These are phyloP conservation scores for Meriones psammophilus DNA, from an alignment of 2,797 vertebrate genomes.

Conservation along the genomic window DNA sequence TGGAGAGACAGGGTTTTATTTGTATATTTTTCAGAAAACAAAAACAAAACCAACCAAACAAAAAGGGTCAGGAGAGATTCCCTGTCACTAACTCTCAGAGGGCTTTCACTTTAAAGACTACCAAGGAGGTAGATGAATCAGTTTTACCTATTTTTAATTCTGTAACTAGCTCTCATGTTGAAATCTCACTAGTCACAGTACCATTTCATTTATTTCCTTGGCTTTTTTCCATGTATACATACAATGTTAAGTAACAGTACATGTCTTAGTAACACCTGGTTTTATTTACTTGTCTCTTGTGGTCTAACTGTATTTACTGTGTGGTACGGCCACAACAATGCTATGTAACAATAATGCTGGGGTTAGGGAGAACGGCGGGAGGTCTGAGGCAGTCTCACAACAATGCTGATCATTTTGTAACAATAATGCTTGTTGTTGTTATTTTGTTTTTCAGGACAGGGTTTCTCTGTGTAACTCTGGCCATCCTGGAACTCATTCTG, in stretches of 20 bases:
- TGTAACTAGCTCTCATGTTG: slow-evolving; percentile 4
- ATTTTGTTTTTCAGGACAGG: no score
- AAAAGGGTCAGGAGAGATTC: slow-evolving; percentile 21
- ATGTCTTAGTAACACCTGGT: neutral
- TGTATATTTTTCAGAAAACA: neutral
- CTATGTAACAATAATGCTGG: slow-evolving; percentile 1
- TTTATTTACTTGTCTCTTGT: neutral
- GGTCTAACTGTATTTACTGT: slow-evolving; percentile 16
- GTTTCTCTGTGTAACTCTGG: no score
- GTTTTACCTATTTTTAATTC: neutral
- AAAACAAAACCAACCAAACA: neutral
- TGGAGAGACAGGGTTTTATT: slow-evolving; percentile 1
- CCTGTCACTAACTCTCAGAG: slow-evolving; percentile 41
- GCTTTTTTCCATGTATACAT: slow-evolving; percentile 30
- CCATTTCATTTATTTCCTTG: slow-evolving; percentile 39
- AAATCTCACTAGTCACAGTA: slow-evolving; percentile 48
- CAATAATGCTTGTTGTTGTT: neutral
- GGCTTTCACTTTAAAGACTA: neutral
- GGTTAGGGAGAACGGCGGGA: neutral
- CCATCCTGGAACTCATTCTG: no score
- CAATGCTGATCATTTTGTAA: no score
- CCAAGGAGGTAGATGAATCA: slow-evolving; percentile 47
- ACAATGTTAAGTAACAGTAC: slow-evolving; percentile 45
- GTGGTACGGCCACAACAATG: slow-evolving; percentile 46
- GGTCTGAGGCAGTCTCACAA: neutral